Evolutionary conservation across 2,113 vertebrate genomes (phyloP).

Genomic region (Ctenomys sociabilis): DNA sequence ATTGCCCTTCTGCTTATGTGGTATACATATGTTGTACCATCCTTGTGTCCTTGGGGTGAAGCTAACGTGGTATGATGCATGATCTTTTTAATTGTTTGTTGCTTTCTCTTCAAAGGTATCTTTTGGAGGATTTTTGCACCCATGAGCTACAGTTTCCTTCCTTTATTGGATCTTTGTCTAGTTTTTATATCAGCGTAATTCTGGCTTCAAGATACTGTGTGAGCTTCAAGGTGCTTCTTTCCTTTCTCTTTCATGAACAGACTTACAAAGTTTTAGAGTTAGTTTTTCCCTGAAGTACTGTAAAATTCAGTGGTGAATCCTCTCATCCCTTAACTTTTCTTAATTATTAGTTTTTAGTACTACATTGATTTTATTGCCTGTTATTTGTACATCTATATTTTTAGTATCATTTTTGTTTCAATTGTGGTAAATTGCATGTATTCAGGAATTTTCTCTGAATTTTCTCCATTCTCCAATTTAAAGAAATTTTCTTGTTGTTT

Average conservation of each 20-base stretch:
- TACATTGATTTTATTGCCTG: neutral
- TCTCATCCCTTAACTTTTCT: neutral
- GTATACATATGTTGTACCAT: neutral
- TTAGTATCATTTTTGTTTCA: neutral
- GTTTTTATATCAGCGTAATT: neutral
- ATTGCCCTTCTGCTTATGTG: neutral
- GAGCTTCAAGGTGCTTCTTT: neutral
- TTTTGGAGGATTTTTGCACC: neutral
- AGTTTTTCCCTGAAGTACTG: neutral
- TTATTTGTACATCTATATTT: neutral
- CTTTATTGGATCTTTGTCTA: neutral
- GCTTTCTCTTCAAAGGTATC: neutral
- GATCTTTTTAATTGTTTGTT: neutral
- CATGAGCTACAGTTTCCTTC: neutral
- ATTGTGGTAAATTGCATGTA: neutral
- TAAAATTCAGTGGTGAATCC: neutral
- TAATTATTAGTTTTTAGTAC: neutral
- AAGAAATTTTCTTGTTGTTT: neutral
- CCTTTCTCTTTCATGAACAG: neutral
- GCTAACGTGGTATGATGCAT: neutral
- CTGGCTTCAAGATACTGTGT: neutral
- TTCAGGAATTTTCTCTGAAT: neutral
- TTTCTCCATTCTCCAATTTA: neutral
- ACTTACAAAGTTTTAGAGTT: neutral
- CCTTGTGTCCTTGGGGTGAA: neutral